A percentile compares a stretch with the other conserved stretches of the same genome.
Evolutionary conservation across 2,113 vertebrate species (phyloP).

Genomic region (Aptenodytes patagonicus): DNA sequence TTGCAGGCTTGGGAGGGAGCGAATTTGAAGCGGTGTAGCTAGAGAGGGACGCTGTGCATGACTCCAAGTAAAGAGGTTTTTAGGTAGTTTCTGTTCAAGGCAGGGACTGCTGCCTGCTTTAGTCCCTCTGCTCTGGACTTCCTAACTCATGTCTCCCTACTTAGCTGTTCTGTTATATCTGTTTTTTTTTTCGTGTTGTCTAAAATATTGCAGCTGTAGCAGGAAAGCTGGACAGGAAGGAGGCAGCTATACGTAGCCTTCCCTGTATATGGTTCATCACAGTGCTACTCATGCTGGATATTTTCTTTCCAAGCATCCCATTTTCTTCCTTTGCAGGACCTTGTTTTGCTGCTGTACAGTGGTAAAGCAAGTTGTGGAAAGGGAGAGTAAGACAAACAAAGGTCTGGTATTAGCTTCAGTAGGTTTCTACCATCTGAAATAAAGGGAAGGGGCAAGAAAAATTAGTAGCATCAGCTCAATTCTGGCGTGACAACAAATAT

Average conservation of each 20-base stretch:
- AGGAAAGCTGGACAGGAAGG: background rate
- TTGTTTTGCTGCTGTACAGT: background rate
- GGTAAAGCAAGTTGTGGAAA: background rate
- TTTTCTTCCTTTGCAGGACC: background rate
- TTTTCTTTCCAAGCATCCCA: background rate
- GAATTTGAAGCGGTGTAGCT: background rate
- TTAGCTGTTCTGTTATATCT: background rate
- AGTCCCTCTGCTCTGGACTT: background rate
- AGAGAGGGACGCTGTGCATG: background rate
- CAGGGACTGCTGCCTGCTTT: background rate
- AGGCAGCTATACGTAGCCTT: background rate
- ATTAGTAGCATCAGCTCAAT: background rate
- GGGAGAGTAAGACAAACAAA: background rate
- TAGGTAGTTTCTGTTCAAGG: background rate
- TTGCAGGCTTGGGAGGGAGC: background rate
- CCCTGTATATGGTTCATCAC: background rate
- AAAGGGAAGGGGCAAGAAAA: background rate
- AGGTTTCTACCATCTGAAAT: background rate
- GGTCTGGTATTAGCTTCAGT: background rate
- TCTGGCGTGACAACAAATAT: background rate
- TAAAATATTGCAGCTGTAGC: background rate
- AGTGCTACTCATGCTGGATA: background rate
- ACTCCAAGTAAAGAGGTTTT: background rate
- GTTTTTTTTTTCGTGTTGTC: background rate
- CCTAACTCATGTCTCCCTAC: background rate